Evolutionary conservation across 1,140 invertebrate species (phyloP).

Genomic region (Cydia strobilella): DNA sequence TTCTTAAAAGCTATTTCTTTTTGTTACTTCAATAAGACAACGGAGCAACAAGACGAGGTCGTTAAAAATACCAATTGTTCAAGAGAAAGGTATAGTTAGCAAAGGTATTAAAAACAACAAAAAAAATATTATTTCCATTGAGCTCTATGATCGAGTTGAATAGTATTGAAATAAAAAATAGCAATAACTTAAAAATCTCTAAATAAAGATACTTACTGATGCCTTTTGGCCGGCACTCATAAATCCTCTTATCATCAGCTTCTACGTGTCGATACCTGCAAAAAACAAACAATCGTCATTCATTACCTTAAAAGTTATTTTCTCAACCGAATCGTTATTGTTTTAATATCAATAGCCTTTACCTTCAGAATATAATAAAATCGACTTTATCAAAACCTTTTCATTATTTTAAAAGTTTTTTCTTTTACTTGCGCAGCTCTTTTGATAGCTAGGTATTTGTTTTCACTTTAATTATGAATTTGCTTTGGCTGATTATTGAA

Average conservation of each 20-base stretch:
- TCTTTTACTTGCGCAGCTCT: no score
- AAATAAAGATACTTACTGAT: conserved; percentile 10
- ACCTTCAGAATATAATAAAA: no score
- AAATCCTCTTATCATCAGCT: conserved; percentile 1
- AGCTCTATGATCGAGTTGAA: no score
- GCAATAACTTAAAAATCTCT: neutral
- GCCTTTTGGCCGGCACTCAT: conserved; percentile 28
- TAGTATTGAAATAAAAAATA: neutral
- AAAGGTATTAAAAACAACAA: neutral
- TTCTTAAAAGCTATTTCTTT: conserved; percentile 13
- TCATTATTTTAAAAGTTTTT: no score
- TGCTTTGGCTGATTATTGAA: no score
- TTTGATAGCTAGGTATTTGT: no score
- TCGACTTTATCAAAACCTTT: no score
- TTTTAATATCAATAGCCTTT: no score
- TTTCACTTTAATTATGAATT: no score
- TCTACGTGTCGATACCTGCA: conserved; percentile 8
- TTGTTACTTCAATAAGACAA: neutral
- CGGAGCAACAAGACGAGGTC: neutral
- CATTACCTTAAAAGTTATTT: no score
- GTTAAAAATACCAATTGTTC: neutral
- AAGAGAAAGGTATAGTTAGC: neutral
- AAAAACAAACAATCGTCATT: neutral
- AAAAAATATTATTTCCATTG: neutral
- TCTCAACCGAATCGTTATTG: no score